Evolutionary conservation across 2,888 invertebrate species (phyloP).

Genomic region (Troides aeacus): DNA sequence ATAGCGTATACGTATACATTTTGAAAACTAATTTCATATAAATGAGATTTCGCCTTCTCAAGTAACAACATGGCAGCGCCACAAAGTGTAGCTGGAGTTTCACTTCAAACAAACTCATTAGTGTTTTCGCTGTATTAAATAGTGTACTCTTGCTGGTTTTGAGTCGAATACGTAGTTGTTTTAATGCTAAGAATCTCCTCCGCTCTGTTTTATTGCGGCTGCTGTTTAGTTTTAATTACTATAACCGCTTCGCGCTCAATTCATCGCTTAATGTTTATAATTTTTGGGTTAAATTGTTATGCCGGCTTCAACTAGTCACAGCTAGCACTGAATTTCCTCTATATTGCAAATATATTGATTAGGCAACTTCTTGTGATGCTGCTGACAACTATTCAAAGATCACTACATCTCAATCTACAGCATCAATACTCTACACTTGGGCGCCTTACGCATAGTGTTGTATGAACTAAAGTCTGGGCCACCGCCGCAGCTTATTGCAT

Average conservation of each 20-base stretch:
- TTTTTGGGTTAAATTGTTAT: not conserved
- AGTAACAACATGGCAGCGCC: conserved; percentile 33
- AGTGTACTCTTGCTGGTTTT: conserved; percentile 32
- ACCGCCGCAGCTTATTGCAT: no score
- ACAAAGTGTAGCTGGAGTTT: conserved; percentile 33
- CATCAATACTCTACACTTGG: no score
- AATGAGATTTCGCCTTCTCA: conserved; percentile 37
- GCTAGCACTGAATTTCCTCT: no score
- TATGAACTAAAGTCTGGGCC: no score
- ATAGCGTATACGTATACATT: conserved; percentile 31
- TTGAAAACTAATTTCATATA: conserved; percentile 39
- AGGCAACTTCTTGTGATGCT: no score
- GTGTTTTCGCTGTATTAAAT: conserved; percentile 37
- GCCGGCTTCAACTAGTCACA: not conserved
- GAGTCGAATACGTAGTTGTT: conserved; percentile 29
- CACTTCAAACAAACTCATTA: conserved; percentile 42
- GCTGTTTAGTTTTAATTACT: conserved; percentile 26
- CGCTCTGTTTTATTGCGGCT: conserved; percentile 25
- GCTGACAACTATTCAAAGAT: no score
- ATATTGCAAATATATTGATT: no score
- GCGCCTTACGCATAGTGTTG: no score
- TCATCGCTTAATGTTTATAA: not conserved
- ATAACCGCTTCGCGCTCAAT: conserved; percentile 18
- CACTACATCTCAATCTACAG: no score
- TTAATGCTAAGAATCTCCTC: conserved; percentile 25